Base-by-base conservation (phyloP, 1,140 invertebrate genomes). In the Doryteuthis pealeii region DNA sequence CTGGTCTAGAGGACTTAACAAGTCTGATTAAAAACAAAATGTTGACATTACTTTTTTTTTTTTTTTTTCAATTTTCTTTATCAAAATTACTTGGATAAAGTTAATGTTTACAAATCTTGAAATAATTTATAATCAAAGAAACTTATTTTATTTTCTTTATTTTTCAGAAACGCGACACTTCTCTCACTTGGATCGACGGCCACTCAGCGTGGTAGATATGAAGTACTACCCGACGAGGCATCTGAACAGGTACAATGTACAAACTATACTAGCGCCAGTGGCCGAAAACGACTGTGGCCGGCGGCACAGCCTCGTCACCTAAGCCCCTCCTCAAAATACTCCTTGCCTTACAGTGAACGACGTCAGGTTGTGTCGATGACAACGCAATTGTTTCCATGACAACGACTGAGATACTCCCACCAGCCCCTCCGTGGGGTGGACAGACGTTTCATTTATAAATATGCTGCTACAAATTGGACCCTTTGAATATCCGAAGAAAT, bases 201-300 rank as follows among this genome's bases (percentile, higher is more conserved):
- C 66, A 31, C 22, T 68, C 66, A 68, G 66, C 32, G 18, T 68
- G 10, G 30, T 68, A 12, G 66, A 68, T 30, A 31, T 68, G 66
- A 68, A 68, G 66, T 33, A 32, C 31, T 32, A 28, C 28, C 66
- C 22, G 32, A 68, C 30, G n/a, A 22, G 66, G 18, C 66, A 68
- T 68, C 18, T 4, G 28, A 68, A 32, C 66, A 68, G 30, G 32
- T 30, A 26, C 30, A 32, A 30, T 26, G 66, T 33, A 5, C 32
- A 33, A 31, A 68, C 30, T 30, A 18, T 32, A 32, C 66, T 68
- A 32, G 66, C 66, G 30, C 66, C 66, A 68, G 66, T 68, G 28
- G 66, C 22, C 32, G 66, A 68, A 33, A 68, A 68, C 66, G 66
- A 68, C 31, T 32, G 66, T 33, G 66, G 66, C 66, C 28, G 66